A percentile compares a stretch with the other conserved stretches of the same genome.
These are phyloP conservation scores for Nyctibius grandis DNA, from an alignment of 2,797 vertebrate genomes.

Conservation along the genomic window DNA sequence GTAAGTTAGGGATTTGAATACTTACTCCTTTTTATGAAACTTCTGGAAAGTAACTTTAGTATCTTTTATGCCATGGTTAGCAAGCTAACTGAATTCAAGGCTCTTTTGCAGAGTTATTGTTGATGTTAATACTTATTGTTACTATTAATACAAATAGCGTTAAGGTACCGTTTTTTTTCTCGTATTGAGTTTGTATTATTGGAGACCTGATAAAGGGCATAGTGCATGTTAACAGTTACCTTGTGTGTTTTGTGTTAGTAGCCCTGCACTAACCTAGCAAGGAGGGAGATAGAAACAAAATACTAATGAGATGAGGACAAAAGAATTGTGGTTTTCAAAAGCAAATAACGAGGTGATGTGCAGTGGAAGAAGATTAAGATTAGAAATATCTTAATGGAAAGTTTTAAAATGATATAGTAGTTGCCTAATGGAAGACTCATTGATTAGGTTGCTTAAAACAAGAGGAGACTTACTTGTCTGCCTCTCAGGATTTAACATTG, in stretches of 20 bases:
- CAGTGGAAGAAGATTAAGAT: background rate
- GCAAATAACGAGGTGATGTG: background rate
- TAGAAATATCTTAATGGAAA: background rate
- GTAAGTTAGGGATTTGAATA: background rate
- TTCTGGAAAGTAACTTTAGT: background rate
- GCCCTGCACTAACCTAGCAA: background rate
- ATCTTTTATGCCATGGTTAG: background rate
- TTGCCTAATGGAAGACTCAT: background rate
- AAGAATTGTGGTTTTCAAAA: background rate
- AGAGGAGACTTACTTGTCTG: background rate
- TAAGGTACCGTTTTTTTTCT: rapidly evolving
- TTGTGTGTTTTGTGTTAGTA: background rate
- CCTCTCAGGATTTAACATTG: background rate
- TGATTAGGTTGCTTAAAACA: background rate
- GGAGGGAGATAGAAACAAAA: background rate
- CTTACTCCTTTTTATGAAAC: background rate
- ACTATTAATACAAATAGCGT: background rate
- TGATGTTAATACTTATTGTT: background rate
- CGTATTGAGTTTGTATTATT: background rate
- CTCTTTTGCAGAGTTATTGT: background rate
- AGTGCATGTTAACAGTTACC: background rate
- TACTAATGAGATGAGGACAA: background rate
- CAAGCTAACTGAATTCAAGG: background rate
- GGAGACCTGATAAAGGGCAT: background rate
- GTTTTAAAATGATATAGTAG: background rate